Percentiles rank a stretch among this genome's conserved stretches.
Conservation (phyloP, 2,888 invertebrate genomes). For the Caradrina kadenii region DNA sequence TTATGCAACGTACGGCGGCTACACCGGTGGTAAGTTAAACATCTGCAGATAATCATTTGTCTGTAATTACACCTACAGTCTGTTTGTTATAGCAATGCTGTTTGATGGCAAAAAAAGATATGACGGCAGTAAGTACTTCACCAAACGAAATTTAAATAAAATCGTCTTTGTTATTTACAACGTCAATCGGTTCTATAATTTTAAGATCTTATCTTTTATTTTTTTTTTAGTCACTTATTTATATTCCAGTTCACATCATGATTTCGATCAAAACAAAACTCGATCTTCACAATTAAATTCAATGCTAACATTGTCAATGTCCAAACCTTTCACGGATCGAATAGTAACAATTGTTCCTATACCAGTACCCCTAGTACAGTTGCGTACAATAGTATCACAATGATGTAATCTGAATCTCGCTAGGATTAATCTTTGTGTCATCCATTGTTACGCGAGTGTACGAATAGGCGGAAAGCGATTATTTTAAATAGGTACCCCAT, state of each 20-base stretch:
- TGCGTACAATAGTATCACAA: conserved; percentile 54
- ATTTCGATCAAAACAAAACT: conserved; percentile 15
- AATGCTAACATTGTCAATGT: not conserved
- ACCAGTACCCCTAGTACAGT: conserved; percentile 38
- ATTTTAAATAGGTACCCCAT: conserved; percentile 55
- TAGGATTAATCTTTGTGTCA: conserved; percentile 70
- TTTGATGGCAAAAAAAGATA: no score
- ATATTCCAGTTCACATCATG: not conserved
- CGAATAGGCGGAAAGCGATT: conserved; percentile 50
- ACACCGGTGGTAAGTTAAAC: no score
- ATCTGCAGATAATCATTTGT: no score
- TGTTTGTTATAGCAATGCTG: no score
- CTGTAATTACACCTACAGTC: no score
- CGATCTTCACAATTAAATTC: conserved; percentile 18
- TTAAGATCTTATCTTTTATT: not conserved
- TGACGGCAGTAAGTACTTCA: no score
- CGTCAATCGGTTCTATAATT: no score
- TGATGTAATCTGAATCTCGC: conserved; percentile 73
- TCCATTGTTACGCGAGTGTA: conserved; percentile 45
- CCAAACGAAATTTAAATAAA: no score
- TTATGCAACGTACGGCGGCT: no score
- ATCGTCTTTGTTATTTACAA: no score
- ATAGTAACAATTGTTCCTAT: conserved; percentile 26
- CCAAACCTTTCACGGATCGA: conserved; percentile 8
- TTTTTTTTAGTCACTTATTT: not conserved